These are phyloP conservation scores for Tonatia bakeri DNA, from an alignment of 2,113 vertebrate genomes.

Conservation along the genomic window DNA sequence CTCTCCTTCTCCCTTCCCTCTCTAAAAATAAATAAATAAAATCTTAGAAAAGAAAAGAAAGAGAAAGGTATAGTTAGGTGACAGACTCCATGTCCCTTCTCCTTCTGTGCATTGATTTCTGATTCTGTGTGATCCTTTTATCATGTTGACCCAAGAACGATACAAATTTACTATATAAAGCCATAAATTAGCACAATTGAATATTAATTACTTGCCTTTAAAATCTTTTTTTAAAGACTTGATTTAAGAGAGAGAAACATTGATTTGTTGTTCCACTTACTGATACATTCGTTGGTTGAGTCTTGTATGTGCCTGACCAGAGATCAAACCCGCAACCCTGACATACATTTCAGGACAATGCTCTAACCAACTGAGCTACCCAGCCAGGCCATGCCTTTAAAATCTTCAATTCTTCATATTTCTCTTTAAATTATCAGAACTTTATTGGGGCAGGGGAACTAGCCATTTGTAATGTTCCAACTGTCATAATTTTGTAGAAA, in stretches of 20 bases:
- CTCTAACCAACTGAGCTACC: no score
- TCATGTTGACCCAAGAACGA: neutral
- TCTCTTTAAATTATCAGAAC: constrained; percentile 37
- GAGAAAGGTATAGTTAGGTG: neutral
- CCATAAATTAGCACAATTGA: neutral
- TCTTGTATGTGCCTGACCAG: no score
- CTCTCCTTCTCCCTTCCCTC: no score
- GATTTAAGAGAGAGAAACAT: no score
- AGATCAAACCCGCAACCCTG: no score
- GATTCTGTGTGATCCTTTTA: neutral
- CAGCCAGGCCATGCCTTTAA: neutral
- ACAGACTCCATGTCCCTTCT: neutral
- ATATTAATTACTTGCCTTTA: neutral
- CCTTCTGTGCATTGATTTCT: neutral
- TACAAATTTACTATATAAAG: neutral
- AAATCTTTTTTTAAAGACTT: constrained; percentile 22
- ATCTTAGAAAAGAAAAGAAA: no score
- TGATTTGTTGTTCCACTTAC: no score
- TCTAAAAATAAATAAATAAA: no score
- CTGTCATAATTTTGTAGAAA: neutral
- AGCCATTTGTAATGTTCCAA: neutral
- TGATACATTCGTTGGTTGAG: no score
- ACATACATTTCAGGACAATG: no score
- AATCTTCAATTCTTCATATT: constrained; percentile 6
- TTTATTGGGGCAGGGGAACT: neutral